A percentile compares a stretch with the other conserved stretches of the same genome.
Evolutionary conservation across 2,797 vertebrate genomes (phyloP).

Genomic region (Huso huso): DNA sequence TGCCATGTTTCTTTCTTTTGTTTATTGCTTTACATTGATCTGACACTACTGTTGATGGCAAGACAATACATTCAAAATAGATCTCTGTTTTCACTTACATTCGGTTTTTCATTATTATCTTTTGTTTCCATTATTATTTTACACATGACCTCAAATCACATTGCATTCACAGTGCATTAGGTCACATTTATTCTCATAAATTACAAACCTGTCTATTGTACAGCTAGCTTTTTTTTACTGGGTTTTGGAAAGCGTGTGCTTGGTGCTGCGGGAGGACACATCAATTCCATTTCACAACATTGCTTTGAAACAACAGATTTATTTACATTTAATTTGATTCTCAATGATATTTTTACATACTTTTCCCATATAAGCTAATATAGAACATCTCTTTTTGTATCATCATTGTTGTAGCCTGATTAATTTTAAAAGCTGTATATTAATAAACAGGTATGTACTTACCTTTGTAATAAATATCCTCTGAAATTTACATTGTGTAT

Average conservation of each 20-base stretch:
- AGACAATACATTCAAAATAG: conserved; percentile 55
- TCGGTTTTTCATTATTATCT: conserved; percentile 34
- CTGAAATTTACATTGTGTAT: conserved; percentile 23
- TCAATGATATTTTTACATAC: too few relatives aligned
- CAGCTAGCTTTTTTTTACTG: neutral
- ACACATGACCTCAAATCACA: conserved; percentile 21
- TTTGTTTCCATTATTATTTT: conserved; percentile 20
- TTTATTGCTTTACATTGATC: conserved; percentile 50
- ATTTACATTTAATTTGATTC: too few relatives aligned
- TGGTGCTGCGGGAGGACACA: neutral
- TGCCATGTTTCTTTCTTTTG: conserved; percentile 19
- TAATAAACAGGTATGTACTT: conserved; percentile 28
- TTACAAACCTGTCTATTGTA: conserved; percentile 17
- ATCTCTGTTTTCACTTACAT: conserved; percentile 60
- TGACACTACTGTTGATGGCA: conserved; percentile 43
- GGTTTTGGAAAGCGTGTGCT: conserved; percentile 30
- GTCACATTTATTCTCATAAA: conserved; percentile 31
- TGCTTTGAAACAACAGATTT: conserved; percentile 11
- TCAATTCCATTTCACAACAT: conserved; percentile 30
- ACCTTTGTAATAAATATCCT: conserved; percentile 20
- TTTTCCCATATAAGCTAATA: too few relatives aligned
- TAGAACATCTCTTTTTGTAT: too few relatives aligned
- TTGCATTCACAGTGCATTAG: conserved; percentile 38
- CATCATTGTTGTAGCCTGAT: neutral
- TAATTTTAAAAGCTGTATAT: conserved; percentile 22